Evolutionary conservation across 92 coral and sea anemone species (phyloP).

Genomic region (Virgularia gustaviana): DNA sequence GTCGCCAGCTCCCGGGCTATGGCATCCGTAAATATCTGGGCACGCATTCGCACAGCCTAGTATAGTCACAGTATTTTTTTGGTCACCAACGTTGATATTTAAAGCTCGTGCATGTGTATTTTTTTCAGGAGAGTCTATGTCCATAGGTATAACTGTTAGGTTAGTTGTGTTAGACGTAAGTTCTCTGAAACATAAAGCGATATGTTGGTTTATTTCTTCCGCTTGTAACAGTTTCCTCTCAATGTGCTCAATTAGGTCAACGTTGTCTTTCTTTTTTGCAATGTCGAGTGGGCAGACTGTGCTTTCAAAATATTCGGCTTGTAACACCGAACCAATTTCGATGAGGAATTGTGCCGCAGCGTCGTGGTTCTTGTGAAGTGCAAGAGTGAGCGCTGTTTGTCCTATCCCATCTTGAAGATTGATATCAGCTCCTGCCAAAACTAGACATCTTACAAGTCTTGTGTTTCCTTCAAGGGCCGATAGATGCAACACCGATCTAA

Average conservation of each 20-base stretch:
- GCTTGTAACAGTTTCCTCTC: not conserved
- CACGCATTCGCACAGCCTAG: constrained; percentile 48
- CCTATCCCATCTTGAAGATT: not conserved
- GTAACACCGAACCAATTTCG: constrained; percentile 11
- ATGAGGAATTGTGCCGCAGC: constrained; percentile 6
- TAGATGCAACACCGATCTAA: constrained; percentile 11
- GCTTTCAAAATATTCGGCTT: constrained; percentile 16
- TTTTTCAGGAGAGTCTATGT: not conserved
- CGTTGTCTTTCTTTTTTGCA: not conserved
- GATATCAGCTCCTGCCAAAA: constrained; percentile 26
- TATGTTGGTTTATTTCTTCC: not conserved
- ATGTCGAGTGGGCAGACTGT: constrained; percentile 25
- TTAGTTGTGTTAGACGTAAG: not conserved
- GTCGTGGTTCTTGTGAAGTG: constrained; percentile 21
- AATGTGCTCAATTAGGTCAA: not conserved
- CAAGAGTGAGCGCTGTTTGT: constrained; percentile 2
- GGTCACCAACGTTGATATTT: constrained; percentile 55
- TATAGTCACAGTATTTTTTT: constrained; percentile 50
- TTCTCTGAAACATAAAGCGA: not conserved
- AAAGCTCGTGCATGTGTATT: constrained; percentile 23
- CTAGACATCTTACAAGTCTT: constrained; percentile 28
- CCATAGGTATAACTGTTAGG: not conserved
- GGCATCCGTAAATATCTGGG: constrained; percentile 48
- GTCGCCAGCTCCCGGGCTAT: constrained; percentile 40
- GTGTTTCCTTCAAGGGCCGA: constrained; percentile 34